Evolutionary conservation across 2,888 invertebrate species (phyloP), one percentile per base, ranked within the genome.

Genomic region (Leptopilina drosophilae): DNA sequence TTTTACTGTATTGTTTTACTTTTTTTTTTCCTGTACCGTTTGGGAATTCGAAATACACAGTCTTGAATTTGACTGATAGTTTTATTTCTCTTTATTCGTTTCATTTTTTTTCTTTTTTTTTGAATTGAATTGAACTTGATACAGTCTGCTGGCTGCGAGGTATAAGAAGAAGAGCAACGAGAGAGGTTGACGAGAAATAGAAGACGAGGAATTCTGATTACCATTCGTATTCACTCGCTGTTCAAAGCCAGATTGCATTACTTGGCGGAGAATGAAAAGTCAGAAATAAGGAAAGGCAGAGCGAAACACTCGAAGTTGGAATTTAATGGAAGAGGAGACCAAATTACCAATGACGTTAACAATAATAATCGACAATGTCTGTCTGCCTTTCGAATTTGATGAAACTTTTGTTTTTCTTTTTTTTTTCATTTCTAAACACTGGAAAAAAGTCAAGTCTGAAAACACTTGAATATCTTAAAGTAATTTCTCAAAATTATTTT

Each of bases 391-490:
- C 81, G 84, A 84, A 85, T 86, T 33, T 88, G 85, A 89, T 88
- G 89, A 89, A 88, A 89, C 87, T 86, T 89, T 87, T 20, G 0
- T 20, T 20, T 20, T 20, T 1, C 1, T 20, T 20, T 20, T 20
- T 20, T 20, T 20, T 20, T 20, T 20, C 20, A 20, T 20, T 20
- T 20, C 20, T 20, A 20, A 20, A 20, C 20, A 1, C 20, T 20
- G 20, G 20, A 20, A 20, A 20, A 1, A 20, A 20, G 20, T 20
- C 20, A 20, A 20, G 20, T 20, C 20, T 20, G 20, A 20, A 20
- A 20, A 20, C 20, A 20, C 20, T 20, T 20, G 20, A 20, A 1
- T 20, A 20, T 20, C 20, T 20, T 20, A 20, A 20, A 20, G 20
- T 20, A 20, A 20, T 20, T 20, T 20, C 0, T 20, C 20, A 1